These are phyloP conservation scores for Nephotettix cincticeps DNA, from an alignment of 1,140 invertebrate species.

Conservation along the genomic window DNA sequence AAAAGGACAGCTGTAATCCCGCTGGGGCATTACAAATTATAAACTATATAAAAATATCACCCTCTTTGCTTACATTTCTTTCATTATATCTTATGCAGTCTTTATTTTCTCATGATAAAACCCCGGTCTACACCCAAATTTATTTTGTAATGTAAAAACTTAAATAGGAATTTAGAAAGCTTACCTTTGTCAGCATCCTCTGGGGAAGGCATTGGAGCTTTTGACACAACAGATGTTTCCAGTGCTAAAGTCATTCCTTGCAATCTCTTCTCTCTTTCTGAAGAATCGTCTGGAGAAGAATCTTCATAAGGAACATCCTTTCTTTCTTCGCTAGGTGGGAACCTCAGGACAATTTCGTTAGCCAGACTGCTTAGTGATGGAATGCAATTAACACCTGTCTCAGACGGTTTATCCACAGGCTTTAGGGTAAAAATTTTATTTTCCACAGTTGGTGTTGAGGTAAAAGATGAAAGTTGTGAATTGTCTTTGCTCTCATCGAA, in stretches of 20 bases:
- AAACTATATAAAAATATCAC: no score
- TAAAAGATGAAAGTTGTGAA: constrained; percentile 31
- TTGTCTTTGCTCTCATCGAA: constrained; percentile 28
- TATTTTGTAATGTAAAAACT: no score
- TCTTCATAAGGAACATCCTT: not conserved
- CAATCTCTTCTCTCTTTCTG: not conserved
- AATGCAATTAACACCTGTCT: not conserved
- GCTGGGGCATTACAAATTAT: no score
- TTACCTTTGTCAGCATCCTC: constrained; percentile 38
- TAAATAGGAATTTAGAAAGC: no score
- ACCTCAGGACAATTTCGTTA: not conserved
- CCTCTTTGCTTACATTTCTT: no score
- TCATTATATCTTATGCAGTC: no score
- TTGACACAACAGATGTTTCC: constrained; percentile 18
- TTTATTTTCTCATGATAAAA: no score
- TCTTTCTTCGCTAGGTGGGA: not conserved
- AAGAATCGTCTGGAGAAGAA: constrained; percentile 5
- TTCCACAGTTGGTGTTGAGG: constrained; percentile 34
- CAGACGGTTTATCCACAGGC: not conserved
- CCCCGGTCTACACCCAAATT: no score
- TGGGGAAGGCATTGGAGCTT: constrained; percentile 40
- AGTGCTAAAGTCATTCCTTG: constrained; percentile 22
- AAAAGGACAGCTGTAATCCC: no score
- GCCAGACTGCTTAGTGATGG: constrained; percentile 4
- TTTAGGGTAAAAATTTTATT: not conserved